A percentile compares a stretch with the other conserved stretches of the same genome.
Conservation (phyloP, 2,797 vertebrate genomes). For the Neosilurus mollespiculum region DNA sequence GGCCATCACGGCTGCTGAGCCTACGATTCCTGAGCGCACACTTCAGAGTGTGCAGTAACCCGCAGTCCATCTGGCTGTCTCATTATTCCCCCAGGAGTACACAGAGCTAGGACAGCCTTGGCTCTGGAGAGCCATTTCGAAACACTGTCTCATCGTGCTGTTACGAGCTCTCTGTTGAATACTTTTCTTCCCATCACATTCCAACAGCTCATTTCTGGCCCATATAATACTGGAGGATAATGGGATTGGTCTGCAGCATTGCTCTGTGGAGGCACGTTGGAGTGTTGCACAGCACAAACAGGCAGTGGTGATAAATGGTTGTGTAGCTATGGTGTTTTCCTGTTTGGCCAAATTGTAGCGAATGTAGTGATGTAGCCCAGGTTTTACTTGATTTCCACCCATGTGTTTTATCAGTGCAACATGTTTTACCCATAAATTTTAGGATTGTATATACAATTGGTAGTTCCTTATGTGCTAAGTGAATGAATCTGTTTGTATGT, state of each 20-base stretch:
- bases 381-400: background rate
- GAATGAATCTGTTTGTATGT: constrained; percentile 45
- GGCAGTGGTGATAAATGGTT: constrained; percentile 5
- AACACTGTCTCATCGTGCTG: constrained; percentile 13
- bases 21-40: constrained; percentile 32
- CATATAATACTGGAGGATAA: background rate
- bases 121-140: constrained; percentile 15
- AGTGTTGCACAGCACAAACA: background rate
- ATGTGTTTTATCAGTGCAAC: no score
- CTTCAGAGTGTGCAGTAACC: constrained; percentile 33
- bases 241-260: background rate
- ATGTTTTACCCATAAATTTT: background rate
- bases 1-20: constrained; percentile 63
- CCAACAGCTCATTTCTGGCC: constrained; percentile 7
- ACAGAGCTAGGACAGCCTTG: background rate
- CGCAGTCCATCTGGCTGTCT: constrained; percentile 32
- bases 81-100: constrained; percentile 31
- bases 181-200: background rate
- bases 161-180: background rate
- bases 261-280: background rate
- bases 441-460: background rate
- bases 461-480: background rate
- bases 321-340: background rate
- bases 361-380: background rate
- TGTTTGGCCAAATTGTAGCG: background rate